phyloP scores from a whole-genome alignment of 92 coral and sea anemone species.

The Porites cylindrica region DNA sequence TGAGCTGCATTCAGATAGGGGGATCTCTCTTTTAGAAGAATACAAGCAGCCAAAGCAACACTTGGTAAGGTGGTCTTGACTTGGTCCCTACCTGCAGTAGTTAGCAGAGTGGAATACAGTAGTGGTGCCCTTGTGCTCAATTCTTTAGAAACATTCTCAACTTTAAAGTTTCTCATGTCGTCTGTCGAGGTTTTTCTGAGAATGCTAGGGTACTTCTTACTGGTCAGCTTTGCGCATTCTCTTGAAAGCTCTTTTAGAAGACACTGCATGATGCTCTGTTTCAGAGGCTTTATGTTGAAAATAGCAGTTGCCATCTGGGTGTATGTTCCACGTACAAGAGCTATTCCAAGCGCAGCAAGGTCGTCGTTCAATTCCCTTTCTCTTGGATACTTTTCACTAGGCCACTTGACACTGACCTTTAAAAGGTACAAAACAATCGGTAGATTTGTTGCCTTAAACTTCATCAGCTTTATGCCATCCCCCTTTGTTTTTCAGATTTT shows the following conservation, averaged over 20 bases:
- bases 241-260: conserved; percentile 19
- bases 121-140: conserved; percentile 26
- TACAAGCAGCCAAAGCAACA: conserved; percentile 5
- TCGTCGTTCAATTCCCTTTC: no score
- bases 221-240: conserved; percentile 32
- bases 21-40: conserved; percentile 21
- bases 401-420: no score
- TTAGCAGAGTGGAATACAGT: conserved; percentile 6
- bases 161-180: not conserved
- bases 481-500: no score
- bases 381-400: no score
- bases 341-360: conserved; percentile 17
- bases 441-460: no score
- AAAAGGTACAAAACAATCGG: no score
- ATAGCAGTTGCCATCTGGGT: conserved; percentile 30
- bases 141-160: conserved; percentile 4
- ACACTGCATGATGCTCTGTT: conserved; percentile 18
- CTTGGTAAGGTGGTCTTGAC: not conserved
- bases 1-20: conserved; percentile 15
- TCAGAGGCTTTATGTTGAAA: conserved; percentile 2
- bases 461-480: no score
- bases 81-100: conserved; percentile 12
- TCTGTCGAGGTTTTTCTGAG: not conserved
- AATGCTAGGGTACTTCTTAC: conserved; percentile 5
- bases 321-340: conserved; percentile 38